Conservation (phyloP, 2,113 vertebrate genomes). For the Ptychochromis oligacanthus region DNA sequence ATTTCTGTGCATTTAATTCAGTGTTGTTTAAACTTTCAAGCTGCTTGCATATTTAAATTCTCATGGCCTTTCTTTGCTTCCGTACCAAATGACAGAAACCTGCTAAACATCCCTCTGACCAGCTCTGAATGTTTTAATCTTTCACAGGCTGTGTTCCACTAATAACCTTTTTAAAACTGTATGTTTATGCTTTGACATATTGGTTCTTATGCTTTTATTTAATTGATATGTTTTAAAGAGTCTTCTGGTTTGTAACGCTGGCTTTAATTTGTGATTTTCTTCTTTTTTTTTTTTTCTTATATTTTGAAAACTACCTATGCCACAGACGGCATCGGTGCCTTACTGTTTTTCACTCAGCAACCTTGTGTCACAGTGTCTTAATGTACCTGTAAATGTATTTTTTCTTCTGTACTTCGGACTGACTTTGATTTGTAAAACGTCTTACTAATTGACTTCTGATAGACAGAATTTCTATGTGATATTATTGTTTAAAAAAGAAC, state of each 20-base stretch:
- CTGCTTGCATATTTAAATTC: not conserved
- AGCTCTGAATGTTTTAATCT: constrained; percentile 23
- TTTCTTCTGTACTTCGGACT: constrained; percentile 57
- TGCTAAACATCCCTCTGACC: not conserved
- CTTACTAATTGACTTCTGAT: constrained; percentile 77
- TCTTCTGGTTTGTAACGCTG: constrained; percentile 51
- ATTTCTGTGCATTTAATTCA: accelerated
- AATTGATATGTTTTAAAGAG: constrained; percentile 12
- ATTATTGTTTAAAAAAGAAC: constrained; percentile 67
- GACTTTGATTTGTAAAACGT: constrained; percentile 75
- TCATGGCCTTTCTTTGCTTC: not conserved
- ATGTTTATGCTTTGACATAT: constrained; percentile 56
- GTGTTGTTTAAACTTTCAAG: not conserved
- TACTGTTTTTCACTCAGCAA: constrained; percentile 82
- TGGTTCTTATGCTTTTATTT: constrained; percentile 32
- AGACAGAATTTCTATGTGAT: constrained; percentile 75
- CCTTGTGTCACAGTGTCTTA: constrained; percentile 75
- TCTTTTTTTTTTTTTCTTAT: constrained; percentile 59
- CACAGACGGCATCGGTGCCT: constrained; percentile 85
- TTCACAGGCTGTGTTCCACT: constrained; percentile 66
- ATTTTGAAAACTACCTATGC: constrained; percentile 74
- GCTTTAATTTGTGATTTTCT: not conserved
- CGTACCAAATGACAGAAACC: not conserved
- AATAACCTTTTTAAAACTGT: constrained; percentile 17
- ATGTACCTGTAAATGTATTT: too few species aligned